Conservation (phyloP, 2,888 invertebrate species). For the Gymnoscelis rufifasciata region DNA sequence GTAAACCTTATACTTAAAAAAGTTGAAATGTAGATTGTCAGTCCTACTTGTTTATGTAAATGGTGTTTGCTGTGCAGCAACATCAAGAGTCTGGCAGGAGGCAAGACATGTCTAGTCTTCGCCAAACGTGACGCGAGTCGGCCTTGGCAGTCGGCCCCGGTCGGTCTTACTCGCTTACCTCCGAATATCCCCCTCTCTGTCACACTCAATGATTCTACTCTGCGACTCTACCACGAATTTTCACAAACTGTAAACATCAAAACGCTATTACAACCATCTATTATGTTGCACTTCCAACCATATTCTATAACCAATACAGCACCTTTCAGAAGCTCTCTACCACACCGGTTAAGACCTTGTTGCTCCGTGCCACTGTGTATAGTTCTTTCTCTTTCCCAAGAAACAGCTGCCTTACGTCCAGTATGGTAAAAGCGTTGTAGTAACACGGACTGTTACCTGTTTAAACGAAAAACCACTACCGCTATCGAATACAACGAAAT, state of each 20-base stretch:
- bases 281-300: constrained; percentile 41
- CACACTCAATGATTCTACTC: constrained; percentile 57
- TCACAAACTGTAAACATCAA: constrained; percentile 64
- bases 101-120: constrained; percentile 70
- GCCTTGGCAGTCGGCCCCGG: constrained; percentile 68
- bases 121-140: constrained; percentile 70
- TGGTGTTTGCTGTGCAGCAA: not conserved
- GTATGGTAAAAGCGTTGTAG: constrained; percentile 66
- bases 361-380: constrained; percentile 48
- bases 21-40: too few species aligned
- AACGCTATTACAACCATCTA: constrained; percentile 63
- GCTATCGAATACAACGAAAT: constrained; percentile 56
- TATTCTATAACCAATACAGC: constrained; percentile 39
- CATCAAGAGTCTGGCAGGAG: constrained; percentile 30
- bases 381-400: constrained; percentile 71
- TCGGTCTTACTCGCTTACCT: constrained; percentile 53
- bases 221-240: constrained; percentile 63
- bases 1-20: too few species aligned
- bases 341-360: constrained; percentile 42
- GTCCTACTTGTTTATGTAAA: too few species aligned
- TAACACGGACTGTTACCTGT: constrained; percentile 54
- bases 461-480: constrained; percentile 40
- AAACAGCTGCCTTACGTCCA: constrained; percentile 67
- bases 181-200: constrained; percentile 55
- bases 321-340: constrained; percentile 33